These are phyloP conservation scores for Schrankia costaestrigalis DNA, from an alignment of 2,888 invertebrate species.

Conservation along the genomic window DNA sequence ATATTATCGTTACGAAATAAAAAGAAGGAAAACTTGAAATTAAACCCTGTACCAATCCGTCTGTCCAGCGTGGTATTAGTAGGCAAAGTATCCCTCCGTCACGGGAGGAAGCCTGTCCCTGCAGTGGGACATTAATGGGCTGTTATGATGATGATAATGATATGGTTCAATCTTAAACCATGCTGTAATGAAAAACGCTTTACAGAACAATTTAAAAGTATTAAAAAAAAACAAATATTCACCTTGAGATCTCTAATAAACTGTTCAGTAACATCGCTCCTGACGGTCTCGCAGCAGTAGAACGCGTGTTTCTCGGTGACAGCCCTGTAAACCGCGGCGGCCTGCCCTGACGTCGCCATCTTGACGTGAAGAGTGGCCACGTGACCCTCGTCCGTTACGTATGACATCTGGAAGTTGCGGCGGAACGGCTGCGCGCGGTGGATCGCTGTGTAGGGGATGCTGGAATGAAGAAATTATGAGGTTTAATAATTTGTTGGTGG, in stretches of 20 bases:
- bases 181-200: too few relatives aligned
- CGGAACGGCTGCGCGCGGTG: conserved; percentile 88
- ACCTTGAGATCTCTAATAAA: conserved; percentile 93
- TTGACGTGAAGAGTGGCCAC: conserved; percentile 88
- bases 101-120: too few relatives aligned
- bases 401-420: conserved; percentile 87
- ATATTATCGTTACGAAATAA: too few relatives aligned
- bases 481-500: neutral
- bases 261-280: conserved; percentile 92
- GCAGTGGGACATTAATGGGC: too few relatives aligned
- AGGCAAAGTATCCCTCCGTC: too few relatives aligned
- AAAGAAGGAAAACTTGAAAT: too few relatives aligned
- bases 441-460: conserved; percentile 91
- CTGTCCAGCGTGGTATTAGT: too few relatives aligned
- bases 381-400: conserved; percentile 84
- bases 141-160: too few relatives aligned
- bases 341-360: conserved; percentile 89
- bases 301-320: conserved; percentile 96
- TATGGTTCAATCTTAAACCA: too few relatives aligned
- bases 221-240: conserved; percentile 12
- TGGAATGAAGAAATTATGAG: conserved; percentile 48
- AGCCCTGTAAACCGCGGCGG: conserved; percentile 90
- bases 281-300: conserved; percentile 95
- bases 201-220: too few relatives aligned
- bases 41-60: too few relatives aligned